These are phyloP conservation scores for Drosophila gaucha DNA, from an alignment of 2,888 invertebrate genomes.

Conservation along the genomic window DNA sequence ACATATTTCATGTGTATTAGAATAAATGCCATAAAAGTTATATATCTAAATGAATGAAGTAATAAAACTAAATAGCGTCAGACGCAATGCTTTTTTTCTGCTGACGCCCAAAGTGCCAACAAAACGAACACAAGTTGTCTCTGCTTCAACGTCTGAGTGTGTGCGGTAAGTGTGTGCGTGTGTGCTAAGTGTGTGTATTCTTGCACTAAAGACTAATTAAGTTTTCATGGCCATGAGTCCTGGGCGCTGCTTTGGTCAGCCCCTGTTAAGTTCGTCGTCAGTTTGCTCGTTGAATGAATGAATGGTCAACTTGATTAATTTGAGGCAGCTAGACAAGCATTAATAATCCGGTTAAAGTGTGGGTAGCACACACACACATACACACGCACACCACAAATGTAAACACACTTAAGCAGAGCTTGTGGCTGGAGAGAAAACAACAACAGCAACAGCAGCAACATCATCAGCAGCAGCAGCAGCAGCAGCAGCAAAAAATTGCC, in stretches of 20 bases:
- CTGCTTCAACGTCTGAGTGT: not conserved
- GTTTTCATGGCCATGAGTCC: constrained; percentile 71
- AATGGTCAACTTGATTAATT: constrained; percentile 81
- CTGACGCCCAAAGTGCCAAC: constrained; percentile 21
- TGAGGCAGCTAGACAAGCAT: constrained; percentile 79
- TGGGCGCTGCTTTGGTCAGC: constrained; percentile 29
- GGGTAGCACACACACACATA: constrained; percentile 47
- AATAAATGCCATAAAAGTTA: constrained; percentile 1
- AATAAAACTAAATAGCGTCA: constrained; percentile 51
- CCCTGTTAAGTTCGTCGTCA: constrained; percentile 48
- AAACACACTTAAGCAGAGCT: constrained; percentile 78
- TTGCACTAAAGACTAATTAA: constrained; percentile 77
- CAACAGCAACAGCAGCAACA: constrained; percentile 11
- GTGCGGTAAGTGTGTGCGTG: constrained; percentile 2
- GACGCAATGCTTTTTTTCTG: constrained; percentile 36
- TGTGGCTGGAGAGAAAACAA: constrained; percentile 58
- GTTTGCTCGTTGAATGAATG: constrained; percentile 69
- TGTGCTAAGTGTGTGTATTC: constrained; percentile 54
- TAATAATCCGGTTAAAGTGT: constrained; percentile 80
- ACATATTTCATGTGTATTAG: not conserved
- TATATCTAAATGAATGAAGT: constrained; percentile 39
- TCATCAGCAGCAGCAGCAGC: constrained; percentile 19
- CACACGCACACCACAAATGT: constrained; percentile 40
- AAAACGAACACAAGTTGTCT: constrained; percentile 15
- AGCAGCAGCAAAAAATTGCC: constrained; percentile 48